phyloP scores from a whole-genome alignment of 2,113 vertebrate genomes.

The Anoplopoma fimbria region DNA sequence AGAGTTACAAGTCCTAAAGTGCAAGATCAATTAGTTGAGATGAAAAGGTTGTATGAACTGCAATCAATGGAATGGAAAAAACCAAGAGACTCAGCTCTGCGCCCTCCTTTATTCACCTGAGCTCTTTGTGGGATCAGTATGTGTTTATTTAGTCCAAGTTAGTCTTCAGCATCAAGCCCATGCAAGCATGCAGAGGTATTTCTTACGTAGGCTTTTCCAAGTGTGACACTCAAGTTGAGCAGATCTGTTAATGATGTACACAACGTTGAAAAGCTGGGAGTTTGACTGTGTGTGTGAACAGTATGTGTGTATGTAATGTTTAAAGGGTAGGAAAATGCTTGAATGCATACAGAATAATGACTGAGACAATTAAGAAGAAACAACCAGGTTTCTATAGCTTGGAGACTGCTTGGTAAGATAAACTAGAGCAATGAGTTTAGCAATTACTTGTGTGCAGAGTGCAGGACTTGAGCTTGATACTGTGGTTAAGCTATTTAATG shows the following conservation, averaged over 20 bases:
- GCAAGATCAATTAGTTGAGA: not conserved
- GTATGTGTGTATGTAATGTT: not conserved
- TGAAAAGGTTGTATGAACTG: not conserved
- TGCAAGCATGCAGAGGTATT: too few species aligned
- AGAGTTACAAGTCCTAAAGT: not conserved
- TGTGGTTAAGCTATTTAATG: not conserved
- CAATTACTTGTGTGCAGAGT: too few species aligned
- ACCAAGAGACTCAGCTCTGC: not conserved
- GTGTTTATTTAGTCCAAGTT: too few species aligned
- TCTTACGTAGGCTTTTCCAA: too few species aligned
- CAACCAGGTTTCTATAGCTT: too few species aligned
- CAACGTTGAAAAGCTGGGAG: constrained; percentile 5
- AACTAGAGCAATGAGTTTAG: too few species aligned
- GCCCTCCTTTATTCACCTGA: constrained; percentile 6
- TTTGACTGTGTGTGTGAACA: not conserved
- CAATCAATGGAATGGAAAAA: too few species aligned
- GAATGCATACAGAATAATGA: not conserved
- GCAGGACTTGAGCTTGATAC: too few species aligned
- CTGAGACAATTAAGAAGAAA: too few species aligned
- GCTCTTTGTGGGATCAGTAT: not conserved
- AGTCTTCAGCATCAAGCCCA: too few species aligned
- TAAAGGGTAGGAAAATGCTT: not conserved
- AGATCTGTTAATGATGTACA: not conserved
- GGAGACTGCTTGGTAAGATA: too few species aligned
- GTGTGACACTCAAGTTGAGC: not conserved